phyloP scores from a whole-genome alignment of 2,888 invertebrate species.

The Stegophylla sp. region DNA sequence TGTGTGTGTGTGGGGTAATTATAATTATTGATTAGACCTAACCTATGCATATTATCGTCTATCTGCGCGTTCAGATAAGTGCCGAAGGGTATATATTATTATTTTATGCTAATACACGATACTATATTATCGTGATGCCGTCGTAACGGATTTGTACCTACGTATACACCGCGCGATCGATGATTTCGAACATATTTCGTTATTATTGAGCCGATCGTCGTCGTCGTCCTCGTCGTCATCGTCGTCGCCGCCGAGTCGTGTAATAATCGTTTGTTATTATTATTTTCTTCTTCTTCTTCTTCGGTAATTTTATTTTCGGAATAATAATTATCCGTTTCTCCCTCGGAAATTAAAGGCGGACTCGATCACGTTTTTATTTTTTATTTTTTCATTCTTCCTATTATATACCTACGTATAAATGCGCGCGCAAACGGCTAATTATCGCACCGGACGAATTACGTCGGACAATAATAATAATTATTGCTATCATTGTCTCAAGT shows the following conservation, averaged over 20 bases:
- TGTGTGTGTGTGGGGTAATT: constrained; percentile 8
- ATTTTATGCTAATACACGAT: constrained; percentile 15
- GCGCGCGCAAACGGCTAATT: constrained; percentile 56
- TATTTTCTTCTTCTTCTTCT: constrained; percentile 11
- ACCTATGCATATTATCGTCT: background rate
- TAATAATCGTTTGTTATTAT: constrained; percentile 45
- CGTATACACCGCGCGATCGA: no score
- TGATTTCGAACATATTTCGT: constrained; percentile 23
- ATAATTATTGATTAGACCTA: constrained; percentile 45
- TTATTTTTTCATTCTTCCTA: no score
- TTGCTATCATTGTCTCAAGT: constrained; percentile 57
- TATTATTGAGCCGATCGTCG: constrained; percentile 34
- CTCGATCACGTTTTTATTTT: constrained; percentile 47
- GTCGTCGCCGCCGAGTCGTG: constrained; percentile 3
- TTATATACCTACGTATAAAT: no score
- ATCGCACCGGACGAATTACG: constrained; percentile 56
- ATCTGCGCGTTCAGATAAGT: constrained; percentile 14
- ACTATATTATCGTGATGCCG: background rate
- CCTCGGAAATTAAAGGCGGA: constrained; percentile 46
- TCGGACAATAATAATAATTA: no score
- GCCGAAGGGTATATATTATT: constrained; percentile 21
- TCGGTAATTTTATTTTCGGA: constrained; percentile 5
- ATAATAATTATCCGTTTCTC: constrained; percentile 50
- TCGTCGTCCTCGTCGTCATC: constrained; percentile 12
- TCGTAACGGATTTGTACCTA: constrained; percentile 15